Evolutionary conservation across 2,113 vertebrate species (phyloP), one percentile per base, ranked within the genome.

Genomic region (Nasalis larvatus): DNA sequence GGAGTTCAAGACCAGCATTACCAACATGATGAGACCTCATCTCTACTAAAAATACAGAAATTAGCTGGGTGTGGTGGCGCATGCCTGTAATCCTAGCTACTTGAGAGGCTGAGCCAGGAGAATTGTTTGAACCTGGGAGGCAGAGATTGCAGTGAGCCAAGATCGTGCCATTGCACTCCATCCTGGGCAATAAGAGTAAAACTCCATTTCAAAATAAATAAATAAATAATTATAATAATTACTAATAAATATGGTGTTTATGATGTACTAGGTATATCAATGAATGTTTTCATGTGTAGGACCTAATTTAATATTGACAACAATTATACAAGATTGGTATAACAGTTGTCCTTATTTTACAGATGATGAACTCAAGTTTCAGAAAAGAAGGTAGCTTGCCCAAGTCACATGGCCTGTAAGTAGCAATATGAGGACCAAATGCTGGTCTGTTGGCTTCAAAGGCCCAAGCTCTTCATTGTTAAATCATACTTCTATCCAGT

Each of bases 231-330:
- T 10, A 6, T 1, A 42, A 42, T 1, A 37, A 37, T 25, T 77
- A 8, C 74, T 58, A 40, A 37, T 35, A 25, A 69, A 8, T 27
- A 10, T 6, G 17, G 49, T 6, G 71, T n/a, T 42, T 8, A 1
- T 21, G 1, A 9, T 20, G 3, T 13, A 1, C n/a, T 88, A 30
- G 14, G 6, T 8, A 0, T 4, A 16, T 3, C 37, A 1, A 16
- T 20, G 16, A 3, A 17, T 13, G 35, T 63, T 85, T 85, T 17
- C 3, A 3, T 4, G 10, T 58, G 18, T 37, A 2, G 74, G 74
- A 30, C 47, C 30, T 14, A 47, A 86, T 32, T 23, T 40, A 68
- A 60, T 8, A 23, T 52, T 47, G n/a, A 25, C 40, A n/a, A 9
- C 17, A 35, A 0, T 7, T 37, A 37, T 32, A 11, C 9, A 35